Base-by-base conservation (phyloP, 1,140 invertebrate species). In the Phthorimaea operculella region DNA sequence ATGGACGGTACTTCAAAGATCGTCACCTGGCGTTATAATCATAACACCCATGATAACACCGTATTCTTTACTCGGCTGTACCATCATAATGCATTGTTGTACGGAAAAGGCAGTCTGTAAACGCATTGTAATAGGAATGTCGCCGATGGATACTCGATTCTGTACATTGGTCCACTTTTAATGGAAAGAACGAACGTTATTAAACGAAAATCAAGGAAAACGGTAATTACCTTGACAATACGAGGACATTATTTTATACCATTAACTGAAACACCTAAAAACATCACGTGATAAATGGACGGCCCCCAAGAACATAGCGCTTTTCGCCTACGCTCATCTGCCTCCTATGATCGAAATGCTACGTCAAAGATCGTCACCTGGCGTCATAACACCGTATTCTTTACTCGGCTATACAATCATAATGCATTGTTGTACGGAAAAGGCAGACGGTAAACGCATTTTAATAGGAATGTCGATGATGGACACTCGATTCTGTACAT, bases 21-120 rank as follows among this genome's bases (percentile, higher is more conserved):
- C 76, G 76, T 79, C 74, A 83, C 72, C 66, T 60, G 62, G 60
- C 72, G 75, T 81, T 72, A n/a, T n/a, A n/a, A n/a, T n/a, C n/a
- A n/a, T n/a, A n/a, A n/a, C n/a, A n/a, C n/a, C n/a, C n/a, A n/a
- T n/a, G n/a, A 81, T 69, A 63, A 58, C 65, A 63, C 63, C 53
- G 53, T 57, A 66, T 64, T 61, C 62, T 65, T 58, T 55, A 51
- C 42, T 49, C 56, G 45, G 33, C 63, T 66, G 68, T 68, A 68
- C 65, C 69, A 74, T 70, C 60, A 71, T 53, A 44, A 48, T 47
- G 52, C 52, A 70, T 73, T 70, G 69, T 74, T 64, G 50, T 63
- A 70, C 64, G 56, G 49, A 68, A 69, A 66, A 65, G 67, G 64
- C 54, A 60, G 54, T 60, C 45, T 42, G 49, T 57, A 51, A 52